Base-by-base conservation (phyloP, 2,797 vertebrate genomes). In the Smutsia temminckii region DNA sequence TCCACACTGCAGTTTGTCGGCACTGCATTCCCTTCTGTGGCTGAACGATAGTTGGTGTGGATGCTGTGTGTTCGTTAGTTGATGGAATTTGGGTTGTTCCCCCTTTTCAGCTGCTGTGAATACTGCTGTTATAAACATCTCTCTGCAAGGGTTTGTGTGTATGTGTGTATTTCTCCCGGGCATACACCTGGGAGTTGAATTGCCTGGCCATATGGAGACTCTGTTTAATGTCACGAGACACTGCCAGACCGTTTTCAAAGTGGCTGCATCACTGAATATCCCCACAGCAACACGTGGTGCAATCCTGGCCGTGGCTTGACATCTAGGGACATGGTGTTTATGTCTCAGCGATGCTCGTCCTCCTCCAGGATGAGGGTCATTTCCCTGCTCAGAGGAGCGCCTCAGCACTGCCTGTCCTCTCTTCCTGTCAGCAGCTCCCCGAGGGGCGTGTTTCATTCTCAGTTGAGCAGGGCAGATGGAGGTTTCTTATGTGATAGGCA, bases 1-100 rank as follows among this genome's bases (percentile, higher is more conserved):
- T 11, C 71, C 8, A 0, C 8, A 9, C 20, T 1, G 25, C 10
- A 4, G 61, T 0, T 14, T 9, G 5, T 53, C n/a, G 27, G 27
- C 2, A 4, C 23, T 23, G 84, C 34, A 8, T 59, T 29, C 69
- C 74, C 53, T 32, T 8, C 27, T 8, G 2, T 17, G 12, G 29
- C 37, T 23, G 57, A 21, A 46, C 11, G 46, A 12, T 46, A 11
- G 46, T 12, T 46, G 46, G 46, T 12, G 46, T 46, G 46, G 46
- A 46, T 46, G 66, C 8, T 46, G 23, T 27, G 6, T 8, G 0
- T 4, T 29, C 23, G 3, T 8, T 57, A 25, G 69, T 59, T 21
- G n/a, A 37, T 3, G 34, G 59, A 11, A 3, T 40, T 6, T 32
- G 72, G 37, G 29, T 21, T 4, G 6, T 37, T n/a, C 40, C 69